Conservation (phyloP, 2,888 invertebrate genomes). For the Byasa hedistus region DNA sequence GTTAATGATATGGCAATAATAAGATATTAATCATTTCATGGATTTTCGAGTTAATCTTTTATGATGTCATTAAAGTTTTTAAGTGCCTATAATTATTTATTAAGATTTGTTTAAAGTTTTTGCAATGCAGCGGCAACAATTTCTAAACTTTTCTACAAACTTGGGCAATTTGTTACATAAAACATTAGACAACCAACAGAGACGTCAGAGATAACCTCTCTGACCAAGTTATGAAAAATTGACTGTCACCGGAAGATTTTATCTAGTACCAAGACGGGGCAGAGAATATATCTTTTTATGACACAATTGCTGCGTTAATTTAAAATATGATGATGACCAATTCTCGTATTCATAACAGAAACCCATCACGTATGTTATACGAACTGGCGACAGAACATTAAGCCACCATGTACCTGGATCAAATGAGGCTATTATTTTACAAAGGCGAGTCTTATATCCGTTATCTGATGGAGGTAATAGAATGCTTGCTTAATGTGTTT, state of each 20-base stretch:
- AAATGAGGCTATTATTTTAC: conserved; percentile 25
- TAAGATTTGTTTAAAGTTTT: neutral
- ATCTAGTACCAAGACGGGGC: conserved; percentile 8
- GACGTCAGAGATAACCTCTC: conserved; percentile 23
- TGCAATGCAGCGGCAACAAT: neutral
- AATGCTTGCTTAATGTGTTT: conserved; percentile 31
- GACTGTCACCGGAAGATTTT: conserved; percentile 23
- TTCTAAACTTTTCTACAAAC: conserved; percentile 24
- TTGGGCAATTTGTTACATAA: conserved; percentile 30
- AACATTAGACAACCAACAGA: conserved; percentile 25
- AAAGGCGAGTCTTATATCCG: conserved; percentile 26
- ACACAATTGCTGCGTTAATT: conserved; percentile 21
- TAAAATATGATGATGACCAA: conserved; percentile 10
- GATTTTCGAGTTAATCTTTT: too few species aligned
- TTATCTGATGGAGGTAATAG: conserved; percentile 30
- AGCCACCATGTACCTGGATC: conserved; percentile 16
- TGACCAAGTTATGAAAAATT: conserved; percentile 28
- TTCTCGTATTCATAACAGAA: conserved; percentile 6
- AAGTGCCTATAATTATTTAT: conserved; percentile 34
- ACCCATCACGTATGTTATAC: conserved; percentile 16
- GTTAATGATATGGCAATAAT: too few species aligned
- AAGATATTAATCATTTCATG: too few species aligned
- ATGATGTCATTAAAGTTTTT: neutral
- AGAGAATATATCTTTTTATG: conserved; percentile 9
- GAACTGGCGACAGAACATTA: conserved; percentile 17